Conservation (phyloP, 2,797 vertebrate genomes). For the Novumbra hubbsi region DNA sequence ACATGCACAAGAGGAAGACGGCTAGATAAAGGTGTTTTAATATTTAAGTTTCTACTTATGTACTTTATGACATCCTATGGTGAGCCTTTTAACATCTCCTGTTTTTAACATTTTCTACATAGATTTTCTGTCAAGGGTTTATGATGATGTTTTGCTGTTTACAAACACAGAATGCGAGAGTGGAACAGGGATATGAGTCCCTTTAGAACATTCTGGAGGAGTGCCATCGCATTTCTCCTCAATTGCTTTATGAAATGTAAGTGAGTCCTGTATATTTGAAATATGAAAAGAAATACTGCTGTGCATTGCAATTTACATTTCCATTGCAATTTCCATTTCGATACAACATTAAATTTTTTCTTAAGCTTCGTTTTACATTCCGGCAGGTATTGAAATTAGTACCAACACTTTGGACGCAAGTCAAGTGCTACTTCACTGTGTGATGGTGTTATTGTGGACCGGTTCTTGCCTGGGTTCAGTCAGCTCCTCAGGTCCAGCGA, state of each 20-base stretch:
- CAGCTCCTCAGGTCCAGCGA: conserved; percentile 5
- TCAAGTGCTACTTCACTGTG: not conserved
- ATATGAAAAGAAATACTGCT: not conserved
- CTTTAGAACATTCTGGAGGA: conserved; percentile 32
- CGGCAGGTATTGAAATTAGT: not conserved
- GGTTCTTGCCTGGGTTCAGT: conserved; percentile 26
- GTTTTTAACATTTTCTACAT: not conserved
- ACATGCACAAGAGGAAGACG: not conserved
- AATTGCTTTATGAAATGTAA: conserved; percentile 54
- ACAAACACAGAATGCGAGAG: conserved; percentile 23
- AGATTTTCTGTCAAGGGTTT: conserved; percentile 3
- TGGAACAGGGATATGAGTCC: conserved; percentile 61
- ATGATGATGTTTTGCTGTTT: not conserved
- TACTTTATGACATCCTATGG: not conserved
- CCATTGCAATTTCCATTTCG: not conserved
- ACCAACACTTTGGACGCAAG: not conserved
- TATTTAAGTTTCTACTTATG: not conserved
- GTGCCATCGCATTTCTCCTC: conserved; percentile 46
- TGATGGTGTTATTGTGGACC: conserved; percentile 15
- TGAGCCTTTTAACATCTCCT: not conserved
- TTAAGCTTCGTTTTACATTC: not conserved
- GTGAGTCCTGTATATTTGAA: conserved; percentile 33
- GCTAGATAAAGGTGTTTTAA: not conserved
- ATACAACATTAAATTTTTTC: too few relatives aligned
- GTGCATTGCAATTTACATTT: not conserved